phyloP scores from a whole-genome alignment of 2,888 invertebrate genomes.

The Melipona beecheii region DNA sequence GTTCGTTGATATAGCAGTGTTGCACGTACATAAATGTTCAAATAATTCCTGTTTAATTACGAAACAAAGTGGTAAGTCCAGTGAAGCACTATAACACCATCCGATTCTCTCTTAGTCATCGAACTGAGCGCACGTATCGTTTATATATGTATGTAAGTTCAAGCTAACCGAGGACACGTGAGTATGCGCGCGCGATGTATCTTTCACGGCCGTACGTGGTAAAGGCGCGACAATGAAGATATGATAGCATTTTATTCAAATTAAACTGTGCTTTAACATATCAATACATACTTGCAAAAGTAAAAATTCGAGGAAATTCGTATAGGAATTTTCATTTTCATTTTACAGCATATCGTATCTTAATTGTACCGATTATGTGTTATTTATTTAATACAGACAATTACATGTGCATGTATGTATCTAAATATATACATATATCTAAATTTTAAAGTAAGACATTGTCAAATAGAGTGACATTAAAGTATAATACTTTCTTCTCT shows the following conservation, averaged over 20 bases:
- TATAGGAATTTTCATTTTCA: too few relatives aligned
- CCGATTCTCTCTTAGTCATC: constrained; percentile 67
- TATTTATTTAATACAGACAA: too few relatives aligned
- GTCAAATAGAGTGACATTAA: too few relatives aligned
- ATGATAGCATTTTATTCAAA: constrained; percentile 5
- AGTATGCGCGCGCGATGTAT: constrained; percentile 53
- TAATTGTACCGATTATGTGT: background rate
- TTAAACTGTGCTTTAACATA: background rate
- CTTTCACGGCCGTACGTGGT: constrained; percentile 57
- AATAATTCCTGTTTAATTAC: background rate
- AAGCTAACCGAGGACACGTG: constrained; percentile 63
- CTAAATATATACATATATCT: too few relatives aligned
- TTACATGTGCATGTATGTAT: too few relatives aligned
- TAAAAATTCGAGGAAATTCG: background rate
- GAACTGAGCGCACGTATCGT: constrained; percentile 61
- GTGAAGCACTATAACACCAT: constrained; percentile 49
- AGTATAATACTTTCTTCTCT: too few relatives aligned
- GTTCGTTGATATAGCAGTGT: background rate
- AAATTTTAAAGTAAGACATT: too few relatives aligned
- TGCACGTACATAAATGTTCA: constrained; percentile 1
- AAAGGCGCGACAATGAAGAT: constrained; percentile 51
- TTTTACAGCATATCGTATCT: background rate
- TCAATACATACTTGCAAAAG: background rate
- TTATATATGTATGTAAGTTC: constrained; percentile 70
- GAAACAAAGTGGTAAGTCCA: constrained; percentile 4